Evolutionary conservation across 2,113 vertebrate genomes (phyloP).

Genomic region (Forbesichthys agassizii): DNA sequence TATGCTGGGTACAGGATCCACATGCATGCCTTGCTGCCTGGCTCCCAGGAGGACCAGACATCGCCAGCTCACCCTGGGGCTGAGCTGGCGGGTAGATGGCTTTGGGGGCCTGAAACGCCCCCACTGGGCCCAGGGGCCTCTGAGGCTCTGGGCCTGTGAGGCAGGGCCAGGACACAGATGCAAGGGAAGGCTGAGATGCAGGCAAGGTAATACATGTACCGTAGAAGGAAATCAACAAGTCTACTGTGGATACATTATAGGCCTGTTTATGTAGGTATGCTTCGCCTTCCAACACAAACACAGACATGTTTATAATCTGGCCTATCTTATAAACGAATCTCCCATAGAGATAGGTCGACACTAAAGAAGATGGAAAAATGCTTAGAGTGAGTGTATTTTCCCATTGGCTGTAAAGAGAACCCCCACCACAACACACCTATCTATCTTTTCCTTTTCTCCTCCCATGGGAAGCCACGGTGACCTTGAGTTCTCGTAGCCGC

Average conservation of each 20-base stretch:
- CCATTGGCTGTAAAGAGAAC: background rate
- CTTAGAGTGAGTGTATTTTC: too few relatives aligned
- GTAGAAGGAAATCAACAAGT: too few relatives aligned
- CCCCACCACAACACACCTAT: background rate
- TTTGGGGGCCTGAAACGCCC: constrained; percentile 27
- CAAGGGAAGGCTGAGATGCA: constrained; percentile 21
- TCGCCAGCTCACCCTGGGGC: constrained; percentile 39
- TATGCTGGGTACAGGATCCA: constrained; percentile 42
- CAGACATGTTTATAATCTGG: too few relatives aligned
- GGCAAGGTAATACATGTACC: too few relatives aligned
- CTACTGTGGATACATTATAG: too few relatives aligned
- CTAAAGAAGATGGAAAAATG: too few relatives aligned
- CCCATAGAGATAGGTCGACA: too few relatives aligned
- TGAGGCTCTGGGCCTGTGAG: constrained; percentile 32
- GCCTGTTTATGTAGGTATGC: too few relatives aligned
- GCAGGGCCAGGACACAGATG: constrained; percentile 47
- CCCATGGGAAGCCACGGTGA: constrained; percentile 19
- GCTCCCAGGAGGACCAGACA: constrained; percentile 47
- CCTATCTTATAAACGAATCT: too few relatives aligned
- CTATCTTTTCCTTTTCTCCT: constrained; percentile 4
- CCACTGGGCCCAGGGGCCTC: constrained; percentile 20
- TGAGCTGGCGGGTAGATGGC: constrained; percentile 34
- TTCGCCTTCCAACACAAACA: too few relatives aligned
- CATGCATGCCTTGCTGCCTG: constrained; percentile 31
- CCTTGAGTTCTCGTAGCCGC: constrained; percentile 38